phyloP scores from a whole-genome alignment of 2,113 vertebrate species.

The Percina caprodes region DNA sequence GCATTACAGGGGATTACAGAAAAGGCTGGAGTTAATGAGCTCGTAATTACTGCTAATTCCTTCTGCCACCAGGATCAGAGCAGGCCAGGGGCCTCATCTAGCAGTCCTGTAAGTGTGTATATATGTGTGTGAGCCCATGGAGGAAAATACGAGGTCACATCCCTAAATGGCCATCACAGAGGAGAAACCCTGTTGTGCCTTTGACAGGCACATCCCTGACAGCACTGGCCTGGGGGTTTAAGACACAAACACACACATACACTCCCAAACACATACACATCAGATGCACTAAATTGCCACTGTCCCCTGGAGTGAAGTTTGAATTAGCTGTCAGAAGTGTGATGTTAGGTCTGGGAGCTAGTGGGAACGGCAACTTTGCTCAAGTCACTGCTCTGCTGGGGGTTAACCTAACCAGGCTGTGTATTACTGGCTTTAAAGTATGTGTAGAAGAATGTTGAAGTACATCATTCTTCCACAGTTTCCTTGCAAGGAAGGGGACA shows the following conservation, averaged over 20 bases:
- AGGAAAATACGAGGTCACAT: conserved; percentile 45
- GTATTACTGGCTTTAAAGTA: conserved; percentile 19
- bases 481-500: conserved; percentile 21
- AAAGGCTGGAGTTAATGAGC: conserved; percentile 79
- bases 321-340: conserved; percentile 59
- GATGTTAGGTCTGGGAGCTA: conserved; percentile 22
- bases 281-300: conserved; percentile 27
- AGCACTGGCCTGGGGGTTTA: conserved; percentile 62
- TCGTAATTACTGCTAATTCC: conserved; percentile 81
- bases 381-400: conserved; percentile 27
- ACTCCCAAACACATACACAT: conserved; percentile 7
- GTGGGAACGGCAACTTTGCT: conserved; percentile 27
- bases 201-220: conserved; percentile 64
- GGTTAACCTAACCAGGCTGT: conserved; percentile 13
- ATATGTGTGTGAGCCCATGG: neutral
- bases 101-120: conserved; percentile 15
- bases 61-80: conserved; percentile 74
- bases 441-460: conserved; percentile 12
- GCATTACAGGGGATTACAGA: conserved; percentile 79
- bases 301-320: conserved; percentile 33
- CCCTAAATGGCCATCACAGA: conserved; percentile 71
- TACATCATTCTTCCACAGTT: conserved; percentile 42
- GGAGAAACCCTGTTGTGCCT: conserved; percentile 48
- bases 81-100: conserved; percentile 34
- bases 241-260: conserved; percentile 35